Evolutionary conservation across 1,140 invertebrate species (phyloP), one percentile per base, ranked within the genome.

Genomic region (Prorops nasuta): DNA sequence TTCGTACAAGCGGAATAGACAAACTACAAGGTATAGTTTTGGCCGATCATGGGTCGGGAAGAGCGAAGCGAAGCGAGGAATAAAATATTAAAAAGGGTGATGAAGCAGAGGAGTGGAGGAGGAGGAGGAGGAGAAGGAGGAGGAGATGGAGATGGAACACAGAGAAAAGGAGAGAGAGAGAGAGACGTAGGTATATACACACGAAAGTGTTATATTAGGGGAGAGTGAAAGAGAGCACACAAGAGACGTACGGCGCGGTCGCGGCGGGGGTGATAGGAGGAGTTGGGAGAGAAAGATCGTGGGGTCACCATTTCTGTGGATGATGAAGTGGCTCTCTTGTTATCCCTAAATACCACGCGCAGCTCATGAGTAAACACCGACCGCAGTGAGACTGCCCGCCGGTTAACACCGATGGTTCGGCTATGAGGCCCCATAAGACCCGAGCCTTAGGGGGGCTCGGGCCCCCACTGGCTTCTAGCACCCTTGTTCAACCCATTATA

Each of bases 401-500:
- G 70, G 56, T 72, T 72, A 73, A 74, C 71, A 72, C 71, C 62
- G 70, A 44, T 63, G 52, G 60, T 49, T 58, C 49, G 31, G 14
- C 62, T 58, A 60, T 57, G 61, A 56, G 67, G 64, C 61, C 67
- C 66, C 60, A 62, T 64, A 66, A 71, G 65, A 64, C 69, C 64
- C 62, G 62, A 68, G 56, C 69, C 73, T 64, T 64, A 67, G 66
- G 72, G 71, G 72, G 69, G 55, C 67, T 53, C 10, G 65, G 62
- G 57, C 69, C 67, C 72, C 70, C 70, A 74, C 72, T 75, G 72
- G 58, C 67, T 71, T 74, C 69, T 75, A 74, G 70, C 72, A 73
- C 72, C 72, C 72, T 75, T 75, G 72, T 75, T 75, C 71, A 69
- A 68, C 66, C 69, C 64, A 74, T 74, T 75, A 75, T 74, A 74